phyloP scores from a whole-genome alignment of 2,888 invertebrate species.

The Baccha elongata region DNA sequence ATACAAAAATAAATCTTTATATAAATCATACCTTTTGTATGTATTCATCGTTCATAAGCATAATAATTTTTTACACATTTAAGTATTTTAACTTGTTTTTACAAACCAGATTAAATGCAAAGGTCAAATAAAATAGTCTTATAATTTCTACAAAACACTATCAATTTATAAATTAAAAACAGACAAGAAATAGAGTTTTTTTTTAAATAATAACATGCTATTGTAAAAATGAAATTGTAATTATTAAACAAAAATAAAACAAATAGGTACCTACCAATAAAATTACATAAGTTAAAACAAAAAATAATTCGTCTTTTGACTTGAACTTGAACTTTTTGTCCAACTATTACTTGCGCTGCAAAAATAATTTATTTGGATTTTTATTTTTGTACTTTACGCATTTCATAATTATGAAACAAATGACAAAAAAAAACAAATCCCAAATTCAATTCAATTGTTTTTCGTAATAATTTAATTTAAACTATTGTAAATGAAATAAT shows the following conservation, averaged over 20 bases:
- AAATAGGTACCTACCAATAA: slow-evolving; percentile 47
- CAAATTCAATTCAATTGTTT: slow-evolving; percentile 30
- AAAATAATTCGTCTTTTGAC: slow-evolving; percentile 51
- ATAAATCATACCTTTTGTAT: slow-evolving; percentile 43
- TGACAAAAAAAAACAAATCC: slow-evolving; percentile 29
- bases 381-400: slow-evolving; percentile 32
- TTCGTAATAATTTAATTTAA: slow-evolving; percentile 46
- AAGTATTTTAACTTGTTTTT: slow-evolving; percentile 39
- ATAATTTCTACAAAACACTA: slow-evolving; percentile 13
- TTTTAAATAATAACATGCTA: not conserved
- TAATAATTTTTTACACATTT: slow-evolving; percentile 50
- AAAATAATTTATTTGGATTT: slow-evolving; percentile 4
- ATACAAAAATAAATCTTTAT: slow-evolving; percentile 29
- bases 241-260: slow-evolving; percentile 24
- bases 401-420: slow-evolving; percentile 13
- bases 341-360: slow-evolving; percentile 40
- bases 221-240: slow-evolving; percentile 43
- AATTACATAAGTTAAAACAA: slow-evolving; percentile 12
- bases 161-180: not conserved
- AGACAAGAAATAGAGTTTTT: not conserved
- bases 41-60: slow-evolving; percentile 40
- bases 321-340: too few relatives aligned
- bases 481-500: slow-evolving; percentile 59
- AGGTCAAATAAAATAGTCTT: slow-evolving; percentile 28
- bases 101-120: slow-evolving; percentile 34